These are phyloP conservation scores for Lophotis ruficrista DNA, from an alignment of 2,113 vertebrate genomes.

Conservation along the genomic window DNA sequence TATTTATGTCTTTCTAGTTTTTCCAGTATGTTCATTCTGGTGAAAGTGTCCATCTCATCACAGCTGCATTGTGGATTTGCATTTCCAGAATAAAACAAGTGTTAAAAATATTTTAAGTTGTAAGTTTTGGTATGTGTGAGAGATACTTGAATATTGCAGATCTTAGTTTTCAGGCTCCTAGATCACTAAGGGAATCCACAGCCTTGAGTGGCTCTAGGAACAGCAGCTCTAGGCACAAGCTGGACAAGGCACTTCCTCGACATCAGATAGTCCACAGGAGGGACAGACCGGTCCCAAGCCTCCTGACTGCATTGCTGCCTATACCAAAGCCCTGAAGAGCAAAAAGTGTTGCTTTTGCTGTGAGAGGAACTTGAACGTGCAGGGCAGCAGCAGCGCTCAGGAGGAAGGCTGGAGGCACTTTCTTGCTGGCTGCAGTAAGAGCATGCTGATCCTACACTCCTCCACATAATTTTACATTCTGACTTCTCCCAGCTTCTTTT, in stretches of 20 bases:
- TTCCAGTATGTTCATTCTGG: neutral
- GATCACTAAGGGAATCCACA: neutral
- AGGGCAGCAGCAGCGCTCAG: neutral
- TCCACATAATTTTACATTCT: neutral
- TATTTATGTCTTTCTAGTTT: conserved; percentile 42
- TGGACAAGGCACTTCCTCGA: neutral
- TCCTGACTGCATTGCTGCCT: neutral
- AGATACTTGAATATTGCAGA: neutral
- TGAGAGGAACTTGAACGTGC: neutral
- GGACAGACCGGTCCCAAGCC: neutral
- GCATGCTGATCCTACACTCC: accelerated
- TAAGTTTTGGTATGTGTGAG: neutral
- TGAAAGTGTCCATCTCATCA: neutral
- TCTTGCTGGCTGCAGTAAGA: neutral
- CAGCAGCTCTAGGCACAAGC: neutral
- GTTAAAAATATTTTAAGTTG: neutral
- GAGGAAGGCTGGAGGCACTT: neutral
- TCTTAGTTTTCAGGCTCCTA: neutral
- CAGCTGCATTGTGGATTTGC: neutral
- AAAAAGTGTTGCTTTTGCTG: neutral
- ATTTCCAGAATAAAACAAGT: neutral
- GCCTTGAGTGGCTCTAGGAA: neutral
- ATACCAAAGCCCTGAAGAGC: neutral
- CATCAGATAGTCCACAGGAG: neutral
- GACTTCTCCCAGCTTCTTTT: neutral